Conservation (phyloP, 2,888 invertebrate genomes). For the Lycia hirtaria region DNA sequence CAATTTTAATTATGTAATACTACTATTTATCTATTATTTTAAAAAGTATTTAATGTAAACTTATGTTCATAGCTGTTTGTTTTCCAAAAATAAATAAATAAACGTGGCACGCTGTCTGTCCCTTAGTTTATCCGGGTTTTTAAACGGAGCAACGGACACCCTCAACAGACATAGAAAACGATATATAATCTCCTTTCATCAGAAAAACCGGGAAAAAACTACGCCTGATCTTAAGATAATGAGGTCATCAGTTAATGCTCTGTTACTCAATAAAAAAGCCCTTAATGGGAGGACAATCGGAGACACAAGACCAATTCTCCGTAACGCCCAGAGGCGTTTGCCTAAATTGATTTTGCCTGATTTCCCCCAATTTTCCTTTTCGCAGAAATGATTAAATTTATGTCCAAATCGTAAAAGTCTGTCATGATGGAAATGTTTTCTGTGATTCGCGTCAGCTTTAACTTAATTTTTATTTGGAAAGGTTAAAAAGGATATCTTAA, state of each 20-base stretch:
- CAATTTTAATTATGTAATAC: no score
- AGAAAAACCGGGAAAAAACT: no score
- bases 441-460: not conserved
- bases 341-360: constrained; percentile 2
- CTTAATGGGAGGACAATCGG: not conserved
- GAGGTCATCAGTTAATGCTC: not conserved
- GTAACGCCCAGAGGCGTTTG: not conserved
- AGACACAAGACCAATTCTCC: not conserved
- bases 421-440: constrained; percentile 2
- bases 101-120: no score
- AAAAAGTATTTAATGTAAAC: no score
- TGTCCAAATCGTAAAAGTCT: constrained; percentile 1
- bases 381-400: constrained; percentile 3
- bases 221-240: no score
- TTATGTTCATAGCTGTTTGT: no score
- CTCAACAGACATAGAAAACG: no score
- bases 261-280: not conserved
- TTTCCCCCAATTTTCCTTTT: constrained; percentile 19
- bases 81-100: no score
- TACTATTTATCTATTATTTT: no score
- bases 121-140: no score
- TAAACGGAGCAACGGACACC: no score
- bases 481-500: not conserved
- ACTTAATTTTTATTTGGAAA: not conserved
- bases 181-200: no score